phyloP scores from a whole-genome alignment of 1,140 invertebrate genomes.

The Eumeta japonica region DNA sequence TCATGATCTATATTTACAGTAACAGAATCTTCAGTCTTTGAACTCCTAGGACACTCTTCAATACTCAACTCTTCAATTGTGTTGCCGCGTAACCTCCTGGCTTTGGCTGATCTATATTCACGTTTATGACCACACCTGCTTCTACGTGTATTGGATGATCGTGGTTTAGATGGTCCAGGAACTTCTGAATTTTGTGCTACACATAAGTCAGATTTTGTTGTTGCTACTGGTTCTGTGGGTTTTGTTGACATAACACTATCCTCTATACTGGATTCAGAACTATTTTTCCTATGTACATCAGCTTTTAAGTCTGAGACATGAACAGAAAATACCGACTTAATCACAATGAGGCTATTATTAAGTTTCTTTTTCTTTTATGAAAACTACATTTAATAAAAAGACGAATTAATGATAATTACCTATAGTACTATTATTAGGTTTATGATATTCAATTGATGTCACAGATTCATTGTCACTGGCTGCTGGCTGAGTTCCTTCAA shows the following conservation, averaged over 20 bases:
- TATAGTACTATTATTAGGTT: constrained; percentile 67
- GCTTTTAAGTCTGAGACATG: constrained; percentile 77
- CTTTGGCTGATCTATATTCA: constrained; percentile 25
- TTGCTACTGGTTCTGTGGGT: constrained; percentile 27
- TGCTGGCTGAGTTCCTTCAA: constrained; percentile 29
- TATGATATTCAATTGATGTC: constrained; percentile 63
- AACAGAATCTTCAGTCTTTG: constrained; percentile 32
- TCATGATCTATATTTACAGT: constrained; percentile 46
- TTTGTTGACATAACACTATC: constrained; percentile 38
- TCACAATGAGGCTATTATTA: too few relatives aligned
- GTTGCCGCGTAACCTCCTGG: constrained; percentile 18
- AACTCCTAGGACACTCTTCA: constrained; percentile 36
- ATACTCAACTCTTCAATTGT: constrained; percentile 47
- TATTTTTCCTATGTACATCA: constrained; percentile 88
- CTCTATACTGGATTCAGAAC: constrained; percentile 75
- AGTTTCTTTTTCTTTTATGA: too few relatives aligned
- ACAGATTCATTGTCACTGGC: constrained; percentile 61
- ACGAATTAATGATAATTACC: constrained; percentile 51
- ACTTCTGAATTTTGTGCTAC: constrained; percentile 20
- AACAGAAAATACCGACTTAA: constrained; percentile 9
- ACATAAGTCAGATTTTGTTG: constrained; percentile 42
- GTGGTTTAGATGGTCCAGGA: constrained; percentile 33
- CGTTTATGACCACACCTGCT: constrained; percentile 28
- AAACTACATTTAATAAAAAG: too few relatives aligned
- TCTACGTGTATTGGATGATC: constrained; percentile 24